Conservation (phyloP, 2,888 invertebrate species). For the Crioceris asparagi region DNA sequence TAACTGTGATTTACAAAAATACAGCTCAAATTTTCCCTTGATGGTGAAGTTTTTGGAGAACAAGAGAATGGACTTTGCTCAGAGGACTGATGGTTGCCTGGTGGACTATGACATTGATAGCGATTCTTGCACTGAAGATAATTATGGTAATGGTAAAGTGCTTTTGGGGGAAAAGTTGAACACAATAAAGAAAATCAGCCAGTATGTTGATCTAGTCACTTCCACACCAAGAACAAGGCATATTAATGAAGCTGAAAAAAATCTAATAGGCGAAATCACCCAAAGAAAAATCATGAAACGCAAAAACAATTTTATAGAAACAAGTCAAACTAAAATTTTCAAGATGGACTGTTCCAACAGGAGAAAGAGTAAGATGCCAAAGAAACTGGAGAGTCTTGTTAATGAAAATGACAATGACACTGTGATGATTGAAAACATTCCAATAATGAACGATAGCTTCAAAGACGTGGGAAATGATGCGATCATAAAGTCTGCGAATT, state of each 20-base stretch:
- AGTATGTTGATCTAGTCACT: conserved; percentile 15
- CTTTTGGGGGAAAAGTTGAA: conserved; percentile 15
- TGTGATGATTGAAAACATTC: no score
- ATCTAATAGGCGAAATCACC: conserved; percentile 31
- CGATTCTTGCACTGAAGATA: conserved; percentile 13
- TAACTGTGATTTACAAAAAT: conserved; percentile 13
- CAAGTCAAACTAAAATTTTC: conserved; percentile 27
- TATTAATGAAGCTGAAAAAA: conserved; percentile 29
- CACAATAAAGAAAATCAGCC: conserved; percentile 15
- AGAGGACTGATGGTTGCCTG: conserved; percentile 16
- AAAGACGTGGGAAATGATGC: no score
- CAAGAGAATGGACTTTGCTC: neutral
- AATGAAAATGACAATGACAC: neutral
- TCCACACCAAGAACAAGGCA: conserved; percentile 19
- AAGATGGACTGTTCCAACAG: conserved; percentile 29
- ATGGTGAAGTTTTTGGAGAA: conserved; percentile 13
- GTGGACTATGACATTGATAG: conserved; percentile 32
- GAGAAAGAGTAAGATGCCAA: conserved; percentile 36
- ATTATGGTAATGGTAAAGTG: conserved; percentile 13
- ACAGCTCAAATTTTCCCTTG: conserved; percentile 15
- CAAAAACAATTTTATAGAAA: conserved; percentile 23
- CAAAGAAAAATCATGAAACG: conserved; percentile 31
- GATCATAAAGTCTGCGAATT: no score
- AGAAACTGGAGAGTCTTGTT: conserved; percentile 26
- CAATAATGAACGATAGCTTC: no score